A percentile compares a stretch with the other conserved stretches of the same genome.
These are phyloP conservation scores for Polyodon spathula DNA, from an alignment of 2,113 vertebrate species.

Conservation along the genomic window DNA sequence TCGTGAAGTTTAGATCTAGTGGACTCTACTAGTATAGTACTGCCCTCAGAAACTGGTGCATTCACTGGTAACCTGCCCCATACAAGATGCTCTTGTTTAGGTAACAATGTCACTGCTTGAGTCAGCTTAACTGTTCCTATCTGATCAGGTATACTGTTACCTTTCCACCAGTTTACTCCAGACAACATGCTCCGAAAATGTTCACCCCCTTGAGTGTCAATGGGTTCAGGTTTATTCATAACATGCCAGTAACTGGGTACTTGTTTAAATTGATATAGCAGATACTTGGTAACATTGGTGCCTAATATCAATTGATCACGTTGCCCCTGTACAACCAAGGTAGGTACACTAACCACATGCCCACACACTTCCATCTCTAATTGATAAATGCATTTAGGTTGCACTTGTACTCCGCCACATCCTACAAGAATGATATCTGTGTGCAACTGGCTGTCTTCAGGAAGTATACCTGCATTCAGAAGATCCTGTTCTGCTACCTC, in stretches of 20 bases:
- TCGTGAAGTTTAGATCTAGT: neutral
- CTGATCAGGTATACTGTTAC: no score
- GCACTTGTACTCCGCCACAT: neutral
- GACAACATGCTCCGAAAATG: neutral
- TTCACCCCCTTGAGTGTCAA: neutral
- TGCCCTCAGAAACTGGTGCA: constrained; percentile 4
- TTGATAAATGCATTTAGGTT: no score
- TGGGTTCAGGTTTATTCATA: neutral
- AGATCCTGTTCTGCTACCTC: no score
- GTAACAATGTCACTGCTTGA: constrained; percentile 13
- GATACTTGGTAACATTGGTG: neutral
- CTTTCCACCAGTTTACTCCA: no score
- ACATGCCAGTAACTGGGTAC: constrained; percentile 1
- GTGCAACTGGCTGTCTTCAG: no score
- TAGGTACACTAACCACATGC: neutral
- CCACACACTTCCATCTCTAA: neutral
- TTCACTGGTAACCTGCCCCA: no score
- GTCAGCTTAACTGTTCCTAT: constrained; percentile 3
- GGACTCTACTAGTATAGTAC: no score
- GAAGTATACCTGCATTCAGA: no score
- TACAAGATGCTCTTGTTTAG: constrained; percentile 2
- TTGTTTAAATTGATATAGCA: neutral
- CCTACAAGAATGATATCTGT: no score
- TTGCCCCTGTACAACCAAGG: no score
- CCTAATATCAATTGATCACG: neutral